Evolutionary conservation across 2,797 vertebrate species (phyloP).

Genomic region (Urosaurus nigricauda): DNA sequence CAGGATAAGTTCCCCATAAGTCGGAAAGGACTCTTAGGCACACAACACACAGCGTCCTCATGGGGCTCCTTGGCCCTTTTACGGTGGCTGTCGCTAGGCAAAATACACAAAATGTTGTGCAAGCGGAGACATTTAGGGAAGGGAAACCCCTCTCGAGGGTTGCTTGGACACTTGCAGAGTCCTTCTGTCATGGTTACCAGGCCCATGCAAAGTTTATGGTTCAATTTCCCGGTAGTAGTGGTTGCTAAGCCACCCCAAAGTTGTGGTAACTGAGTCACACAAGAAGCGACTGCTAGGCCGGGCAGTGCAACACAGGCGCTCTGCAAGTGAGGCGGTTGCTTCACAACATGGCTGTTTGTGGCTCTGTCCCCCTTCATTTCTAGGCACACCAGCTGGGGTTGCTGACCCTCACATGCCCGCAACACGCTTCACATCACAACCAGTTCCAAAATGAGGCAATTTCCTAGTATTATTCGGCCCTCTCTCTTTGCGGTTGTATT

Average conservation of each 20-base stretch:
- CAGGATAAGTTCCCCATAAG: too few relatives aligned
- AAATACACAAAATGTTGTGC: not conserved
- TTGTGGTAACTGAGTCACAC: constrained; percentile 1
- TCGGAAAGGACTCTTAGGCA: too few relatives aligned
- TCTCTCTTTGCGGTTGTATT: not conserved
- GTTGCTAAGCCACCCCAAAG: not conserved
- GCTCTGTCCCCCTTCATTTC: too few relatives aligned
- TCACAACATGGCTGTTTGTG: not conserved
- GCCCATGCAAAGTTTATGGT: not conserved
- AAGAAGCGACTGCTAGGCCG: not conserved
- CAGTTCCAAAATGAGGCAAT: not conserved
- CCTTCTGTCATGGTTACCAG: not conserved
- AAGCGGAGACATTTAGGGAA: not conserved
- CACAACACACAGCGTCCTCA: not conserved
- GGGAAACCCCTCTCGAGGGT: not conserved
- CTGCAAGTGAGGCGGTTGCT: not conserved
- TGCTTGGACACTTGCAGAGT: not conserved
- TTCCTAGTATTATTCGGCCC: not conserved
- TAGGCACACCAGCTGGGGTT: not conserved
- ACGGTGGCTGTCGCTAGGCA: not conserved
- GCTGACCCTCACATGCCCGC: not conserved
- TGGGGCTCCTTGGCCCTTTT: too few relatives aligned
- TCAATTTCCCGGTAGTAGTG: not conserved
- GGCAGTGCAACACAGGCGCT: too few relatives aligned
- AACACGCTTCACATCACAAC: not conserved